These are phyloP conservation scores for Himalopsyche kuldschensis DNA, from an alignment of 2,888 invertebrate species.

Conservation along the genomic window DNA sequence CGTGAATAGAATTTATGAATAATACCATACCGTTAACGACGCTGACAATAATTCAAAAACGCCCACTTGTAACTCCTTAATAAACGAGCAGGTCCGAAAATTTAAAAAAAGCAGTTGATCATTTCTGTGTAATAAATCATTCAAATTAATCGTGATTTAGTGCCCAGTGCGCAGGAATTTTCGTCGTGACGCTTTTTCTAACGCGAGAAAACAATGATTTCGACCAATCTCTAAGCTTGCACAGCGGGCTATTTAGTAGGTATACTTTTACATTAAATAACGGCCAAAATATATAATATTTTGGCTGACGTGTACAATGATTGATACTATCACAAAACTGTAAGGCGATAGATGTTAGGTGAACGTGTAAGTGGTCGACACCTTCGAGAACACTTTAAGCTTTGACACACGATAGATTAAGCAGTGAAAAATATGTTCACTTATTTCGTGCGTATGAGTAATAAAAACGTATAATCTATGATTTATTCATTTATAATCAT, in stretches of 20 bases:
- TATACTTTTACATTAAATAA: neutral
- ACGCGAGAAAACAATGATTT: neutral
- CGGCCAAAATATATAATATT: neutral
- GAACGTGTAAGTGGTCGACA: too few relatives aligned
- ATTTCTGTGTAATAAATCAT: slow-evolving; percentile 33
- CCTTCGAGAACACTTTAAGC: too few relatives aligned
- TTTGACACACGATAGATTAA: too few relatives aligned
- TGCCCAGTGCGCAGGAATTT: slow-evolving; percentile 8
- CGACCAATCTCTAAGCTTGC: neutral
- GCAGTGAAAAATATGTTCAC: too few relatives aligned
- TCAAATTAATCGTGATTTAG: slow-evolving; percentile 37
- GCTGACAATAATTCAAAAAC: slow-evolving; percentile 20
- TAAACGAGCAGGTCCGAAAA: slow-evolving; percentile 24
- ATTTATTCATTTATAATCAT: too few relatives aligned
- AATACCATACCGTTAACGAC: neutral
- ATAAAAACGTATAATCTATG: too few relatives aligned
- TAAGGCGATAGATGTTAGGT: too few relatives aligned
- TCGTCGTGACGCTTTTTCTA: slow-evolving; percentile 13
- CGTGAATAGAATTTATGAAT: neutral
- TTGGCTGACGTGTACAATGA: too few relatives aligned
- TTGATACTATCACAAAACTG: too few relatives aligned
- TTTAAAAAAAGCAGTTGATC: slow-evolving; percentile 32
- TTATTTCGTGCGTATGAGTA: too few relatives aligned
- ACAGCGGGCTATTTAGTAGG: neutral
- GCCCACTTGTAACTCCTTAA: slow-evolving; percentile 12